A percentile compares a stretch with the other conserved stretches of the same genome.
These are phyloP conservation scores for Xanthostigma xanthostigma DNA, from an alignment of 2,888 invertebrate species.

Conservation along the genomic window DNA sequence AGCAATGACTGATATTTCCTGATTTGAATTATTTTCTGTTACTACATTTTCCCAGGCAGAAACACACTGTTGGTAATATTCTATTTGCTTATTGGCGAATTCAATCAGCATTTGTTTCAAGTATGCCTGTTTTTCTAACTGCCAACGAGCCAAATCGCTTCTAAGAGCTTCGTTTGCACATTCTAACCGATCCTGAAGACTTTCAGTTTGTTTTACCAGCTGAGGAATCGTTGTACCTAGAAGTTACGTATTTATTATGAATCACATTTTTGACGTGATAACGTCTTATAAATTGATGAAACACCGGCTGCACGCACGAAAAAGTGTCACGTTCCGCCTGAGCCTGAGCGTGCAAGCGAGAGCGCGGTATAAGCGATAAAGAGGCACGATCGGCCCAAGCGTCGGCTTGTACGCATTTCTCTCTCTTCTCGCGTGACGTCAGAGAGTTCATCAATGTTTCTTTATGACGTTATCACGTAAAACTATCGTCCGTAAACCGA, in stretches of 20 bases:
- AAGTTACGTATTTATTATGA: slow-evolving; percentile 16
- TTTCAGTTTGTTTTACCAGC: slow-evolving; percentile 33
- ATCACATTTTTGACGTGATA: neutral
- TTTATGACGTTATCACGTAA: too few species aligned
- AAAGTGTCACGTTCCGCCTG: too few species aligned
- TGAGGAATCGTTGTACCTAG: slow-evolving; percentile 32
- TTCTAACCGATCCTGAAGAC: slow-evolving; percentile 44
- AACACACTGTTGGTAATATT: slow-evolving; percentile 44
- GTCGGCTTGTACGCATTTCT: too few species aligned
- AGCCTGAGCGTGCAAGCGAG: too few species aligned
- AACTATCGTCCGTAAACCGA: too few species aligned
- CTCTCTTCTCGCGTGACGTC: too few species aligned
- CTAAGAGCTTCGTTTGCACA: slow-evolving; percentile 52
- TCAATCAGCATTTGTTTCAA: slow-evolving; percentile 43
- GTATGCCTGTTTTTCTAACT: slow-evolving; percentile 44
- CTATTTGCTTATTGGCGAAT: slow-evolving; percentile 48
- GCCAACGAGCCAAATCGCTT: slow-evolving; percentile 53
- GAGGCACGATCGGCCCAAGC: too few species aligned
- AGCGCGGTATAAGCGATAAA: too few species aligned
- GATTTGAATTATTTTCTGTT: slow-evolving; percentile 9
- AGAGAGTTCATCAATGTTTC: too few species aligned
- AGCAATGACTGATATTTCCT: slow-evolving; percentile 1
- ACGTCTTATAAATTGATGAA: too few species aligned
- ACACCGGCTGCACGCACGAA: too few species aligned
- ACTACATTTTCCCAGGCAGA: slow-evolving; percentile 37